Conservation (phyloP, 2,888 invertebrate species). For the Drosophila dives region DNA sequence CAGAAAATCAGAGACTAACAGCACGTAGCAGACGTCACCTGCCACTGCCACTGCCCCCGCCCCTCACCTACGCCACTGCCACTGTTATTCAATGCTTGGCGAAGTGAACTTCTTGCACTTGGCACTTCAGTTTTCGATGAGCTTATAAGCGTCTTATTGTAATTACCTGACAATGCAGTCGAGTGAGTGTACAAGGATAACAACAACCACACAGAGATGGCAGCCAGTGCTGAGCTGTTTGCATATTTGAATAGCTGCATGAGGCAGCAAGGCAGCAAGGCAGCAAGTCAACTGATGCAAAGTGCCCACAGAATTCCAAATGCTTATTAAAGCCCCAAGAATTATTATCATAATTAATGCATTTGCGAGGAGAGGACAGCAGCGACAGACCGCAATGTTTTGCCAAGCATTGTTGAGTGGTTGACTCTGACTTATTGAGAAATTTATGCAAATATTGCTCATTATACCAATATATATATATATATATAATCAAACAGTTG, state of each 20-base stretch:
- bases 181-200: constrained; percentile 47
- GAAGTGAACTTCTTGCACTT: constrained; percentile 49
- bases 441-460: constrained; percentile 65
- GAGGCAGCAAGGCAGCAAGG: constrained; percentile 12
- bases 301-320: constrained; percentile 53
- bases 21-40: not conserved
- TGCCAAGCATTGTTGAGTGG: constrained; percentile 25
- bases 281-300: constrained; percentile 35
- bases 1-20: not conserved
- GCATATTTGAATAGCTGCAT: constrained; percentile 63
- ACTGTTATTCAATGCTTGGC: not conserved
- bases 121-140: constrained; percentile 67
- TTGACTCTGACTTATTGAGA: constrained; percentile 49
- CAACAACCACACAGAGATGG: constrained; percentile 21
- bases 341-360: constrained; percentile 80
- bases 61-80: not conserved
- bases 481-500: not conserved
- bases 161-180: constrained; percentile 76
- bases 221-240: constrained; percentile 54
- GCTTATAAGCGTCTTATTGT: constrained; percentile 77
- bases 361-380: constrained; percentile 17
- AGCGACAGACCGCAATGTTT: constrained; percentile 41
- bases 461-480: constrained; percentile 43
- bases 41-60: not conserved
- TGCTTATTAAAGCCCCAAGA: constrained; percentile 71